Conservation (phyloP, 2,888 invertebrate species). For the Hydroisotoma schaefferi region DNA sequence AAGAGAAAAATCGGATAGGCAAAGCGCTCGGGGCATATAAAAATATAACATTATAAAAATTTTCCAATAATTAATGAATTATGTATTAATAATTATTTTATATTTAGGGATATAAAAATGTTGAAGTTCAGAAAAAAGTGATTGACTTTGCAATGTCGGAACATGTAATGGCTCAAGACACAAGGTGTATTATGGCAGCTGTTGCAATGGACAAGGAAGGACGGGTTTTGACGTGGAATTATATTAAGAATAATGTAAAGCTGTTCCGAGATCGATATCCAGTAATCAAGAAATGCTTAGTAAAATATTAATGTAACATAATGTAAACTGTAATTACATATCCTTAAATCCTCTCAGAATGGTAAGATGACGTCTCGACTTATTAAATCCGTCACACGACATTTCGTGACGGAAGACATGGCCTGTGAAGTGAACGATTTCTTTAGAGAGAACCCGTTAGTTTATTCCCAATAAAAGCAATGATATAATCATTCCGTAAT, state of each 20-base stretch:
- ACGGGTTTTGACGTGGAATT: slow-evolving; percentile 83
- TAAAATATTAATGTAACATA: too few relatives aligned
- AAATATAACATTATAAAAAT: too few relatives aligned
- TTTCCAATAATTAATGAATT: too few relatives aligned
- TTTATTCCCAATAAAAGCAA: too few relatives aligned
- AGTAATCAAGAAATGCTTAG: slow-evolving; percentile 55
- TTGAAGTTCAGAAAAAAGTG: slow-evolving; percentile 67
- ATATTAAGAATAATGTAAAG: slow-evolving; percentile 79
- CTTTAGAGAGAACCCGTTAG: slow-evolving; percentile 64
- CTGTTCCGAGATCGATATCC: slow-evolving; percentile 72
- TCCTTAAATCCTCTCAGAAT: slow-evolving; percentile 56
- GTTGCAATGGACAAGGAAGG: slow-evolving; percentile 77
- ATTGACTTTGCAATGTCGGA: slow-evolving; percentile 79
- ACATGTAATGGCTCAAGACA: slow-evolving; percentile 87
- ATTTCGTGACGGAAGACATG: slow-evolving; percentile 77
- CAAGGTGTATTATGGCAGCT: slow-evolving; percentile 81
- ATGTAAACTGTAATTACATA: not conserved
- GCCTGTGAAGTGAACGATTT: slow-evolving; percentile 79
- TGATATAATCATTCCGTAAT: not conserved
- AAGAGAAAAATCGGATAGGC: slow-evolving; percentile 88
- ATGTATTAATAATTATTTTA: too few relatives aligned
- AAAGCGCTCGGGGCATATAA: slow-evolving; percentile 76
- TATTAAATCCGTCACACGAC: slow-evolving; percentile 81
- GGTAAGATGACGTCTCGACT: slow-evolving; percentile 77
- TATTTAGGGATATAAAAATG: too few relatives aligned